A percentile compares a stretch with the other conserved stretches of the same genome.
Conservation (phyloP, 2,797 vertebrate genomes). For the Hypotaenidia okinawae region DNA sequence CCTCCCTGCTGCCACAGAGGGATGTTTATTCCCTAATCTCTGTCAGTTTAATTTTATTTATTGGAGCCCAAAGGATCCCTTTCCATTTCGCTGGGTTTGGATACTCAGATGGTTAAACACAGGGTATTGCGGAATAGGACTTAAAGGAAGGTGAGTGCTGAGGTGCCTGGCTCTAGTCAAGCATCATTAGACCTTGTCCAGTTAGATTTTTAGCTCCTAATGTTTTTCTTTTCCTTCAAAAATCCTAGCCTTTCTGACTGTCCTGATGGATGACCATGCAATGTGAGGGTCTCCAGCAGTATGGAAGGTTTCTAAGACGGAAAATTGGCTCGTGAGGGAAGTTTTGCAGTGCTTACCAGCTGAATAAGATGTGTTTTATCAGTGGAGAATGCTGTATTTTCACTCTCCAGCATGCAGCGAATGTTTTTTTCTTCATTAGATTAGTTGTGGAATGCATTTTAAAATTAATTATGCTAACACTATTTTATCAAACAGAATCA, state of each 20-base stretch:
- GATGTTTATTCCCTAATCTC: not conserved
- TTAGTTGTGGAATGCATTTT: not conserved
- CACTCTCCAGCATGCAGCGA: not conserved
- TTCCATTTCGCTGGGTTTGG: not conserved
- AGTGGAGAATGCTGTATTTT: not conserved
- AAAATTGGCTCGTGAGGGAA: not conserved
- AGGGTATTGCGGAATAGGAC: not conserved
- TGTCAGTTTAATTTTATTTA: not conserved
- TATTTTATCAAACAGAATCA: not conserved
- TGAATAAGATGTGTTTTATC: not conserved
- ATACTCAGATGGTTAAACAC: not conserved
- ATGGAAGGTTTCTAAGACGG: not conserved
- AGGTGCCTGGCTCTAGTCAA: not conserved
- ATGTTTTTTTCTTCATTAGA: not conserved
- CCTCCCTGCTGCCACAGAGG: not conserved
- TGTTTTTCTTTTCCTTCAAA: not conserved
- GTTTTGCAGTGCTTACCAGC: not conserved
- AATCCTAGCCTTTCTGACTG: not conserved
- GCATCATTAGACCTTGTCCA: not conserved
- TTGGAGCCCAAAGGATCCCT: not conserved
- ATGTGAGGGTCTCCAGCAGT: rapidly evolving
- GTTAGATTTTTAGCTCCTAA: not conserved
- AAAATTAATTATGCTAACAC: not conserved
- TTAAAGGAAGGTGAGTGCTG: not conserved
- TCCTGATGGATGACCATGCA: not conserved